These are phyloP conservation scores for Plusia festucae DNA, from an alignment of 2,888 invertebrate genomes.

Conservation along the genomic window DNA sequence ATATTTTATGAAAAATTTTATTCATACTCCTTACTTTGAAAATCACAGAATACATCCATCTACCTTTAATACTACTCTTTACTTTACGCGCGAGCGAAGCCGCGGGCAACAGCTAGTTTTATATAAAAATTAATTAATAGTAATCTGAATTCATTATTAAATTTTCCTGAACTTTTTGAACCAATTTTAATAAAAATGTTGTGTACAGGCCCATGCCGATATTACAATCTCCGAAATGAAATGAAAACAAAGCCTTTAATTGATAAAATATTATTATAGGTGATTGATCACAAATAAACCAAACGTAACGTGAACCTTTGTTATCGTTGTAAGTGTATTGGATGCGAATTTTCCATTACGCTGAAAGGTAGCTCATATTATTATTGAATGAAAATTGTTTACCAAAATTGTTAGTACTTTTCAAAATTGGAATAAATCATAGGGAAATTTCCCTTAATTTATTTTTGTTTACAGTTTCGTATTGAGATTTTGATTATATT, in stretches of 20 bases:
- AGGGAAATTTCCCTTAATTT: too few relatives aligned
- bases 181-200: background rate
- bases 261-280: constrained; percentile 14
- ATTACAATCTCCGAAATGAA: background rate
- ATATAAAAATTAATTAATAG: too few relatives aligned
- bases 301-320: constrained; percentile 13
- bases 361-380: constrained; percentile 10
- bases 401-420: background rate
- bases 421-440: background rate
- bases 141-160: too few relatives aligned
- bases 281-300: constrained; percentile 24
- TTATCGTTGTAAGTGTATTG: constrained; percentile 29
- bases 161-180: background rate
- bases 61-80: too few relatives aligned
- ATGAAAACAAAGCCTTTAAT: constrained; percentile 18
- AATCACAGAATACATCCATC: too few relatives aligned
- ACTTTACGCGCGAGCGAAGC: too few relatives aligned
- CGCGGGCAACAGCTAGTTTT: too few relatives aligned
- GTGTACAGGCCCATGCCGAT: background rate
- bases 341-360: constrained; percentile 34
- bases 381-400: too few relatives aligned
- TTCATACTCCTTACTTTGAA: too few relatives aligned
- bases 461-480: too few relatives aligned
- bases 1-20: too few relatives aligned
- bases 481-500: too few relatives aligned